Conservation (phyloP, 2,888 invertebrate species). For the Tortrix viridana region DNA sequence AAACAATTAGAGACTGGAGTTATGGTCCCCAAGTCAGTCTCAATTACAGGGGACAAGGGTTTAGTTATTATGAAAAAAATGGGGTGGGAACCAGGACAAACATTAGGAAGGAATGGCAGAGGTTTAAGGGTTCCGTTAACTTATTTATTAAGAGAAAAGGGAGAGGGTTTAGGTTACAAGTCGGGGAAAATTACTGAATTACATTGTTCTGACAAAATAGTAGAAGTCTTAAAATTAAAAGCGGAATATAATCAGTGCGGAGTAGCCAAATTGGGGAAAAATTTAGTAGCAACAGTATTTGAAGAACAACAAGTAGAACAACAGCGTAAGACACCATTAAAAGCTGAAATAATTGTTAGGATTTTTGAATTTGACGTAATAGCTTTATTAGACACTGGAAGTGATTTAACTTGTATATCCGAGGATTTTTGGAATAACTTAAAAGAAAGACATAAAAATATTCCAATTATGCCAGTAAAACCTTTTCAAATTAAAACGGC, state of each 20-base stretch:
- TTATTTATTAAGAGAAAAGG: no score
- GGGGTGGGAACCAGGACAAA: slow-evolving; percentile 31
- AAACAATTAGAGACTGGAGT: neutral
- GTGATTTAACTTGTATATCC: slow-evolving; percentile 40
- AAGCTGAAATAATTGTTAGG: slow-evolving; percentile 27
- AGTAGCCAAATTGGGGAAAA: neutral
- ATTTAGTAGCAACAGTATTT: neutral
- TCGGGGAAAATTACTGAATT: neutral
- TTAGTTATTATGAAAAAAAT: slow-evolving; percentile 15
- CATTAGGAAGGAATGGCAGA: slow-evolving; percentile 5
- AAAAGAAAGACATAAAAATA: neutral
- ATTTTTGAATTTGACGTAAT: slow-evolving; percentile 4
- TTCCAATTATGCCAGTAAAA: slow-evolving; percentile 24
- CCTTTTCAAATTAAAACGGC: slow-evolving; percentile 38
- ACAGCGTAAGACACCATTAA: neutral
- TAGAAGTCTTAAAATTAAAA: slow-evolving; percentile 4
- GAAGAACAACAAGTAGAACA: slow-evolving; percentile 4
- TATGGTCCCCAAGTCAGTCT: slow-evolving; percentile 19
- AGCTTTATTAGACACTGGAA: slow-evolving; percentile 38
- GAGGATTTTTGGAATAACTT: slow-evolving; percentile 8
- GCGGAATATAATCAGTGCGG: neutral
- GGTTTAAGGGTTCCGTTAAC: slow-evolving; percentile 1
- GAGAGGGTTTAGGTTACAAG: neutral
- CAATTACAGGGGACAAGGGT: slow-evolving; percentile 2
- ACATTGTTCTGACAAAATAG: neutral